Base-by-base conservation (phyloP, 2,888 invertebrate species). In the Callyntrura guangdongensis region DNA sequence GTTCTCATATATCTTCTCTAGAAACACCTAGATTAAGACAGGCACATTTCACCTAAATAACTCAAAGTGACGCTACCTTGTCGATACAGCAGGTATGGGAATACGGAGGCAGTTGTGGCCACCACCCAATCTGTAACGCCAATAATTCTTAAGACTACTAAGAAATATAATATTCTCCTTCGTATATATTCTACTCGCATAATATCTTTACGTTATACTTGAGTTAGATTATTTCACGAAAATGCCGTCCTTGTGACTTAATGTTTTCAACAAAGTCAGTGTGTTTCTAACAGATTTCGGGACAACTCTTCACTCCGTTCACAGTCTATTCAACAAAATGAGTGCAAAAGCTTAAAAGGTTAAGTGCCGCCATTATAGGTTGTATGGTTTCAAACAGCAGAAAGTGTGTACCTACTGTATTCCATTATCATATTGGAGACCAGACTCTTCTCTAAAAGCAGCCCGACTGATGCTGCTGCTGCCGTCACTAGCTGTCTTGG, bases 11-110 rank as follows among this genome's bases (percentile, higher is more conserved):
- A 69, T 84, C 84, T 84, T 84, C 45, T 25, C 9, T 53, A 69
- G 53, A 8, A 72, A 67, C 49, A 45, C 84, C 67, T 69, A 74
- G 84, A 84, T 84, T 84, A 69, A 72, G 84, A 84, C 84, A 84
- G 49, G 69, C 69, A 72, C 69, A 72, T 84, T 69, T 69, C 84
- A 49, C 84, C 69, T 84, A 84, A 84, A 84, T 84, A 84, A 84
- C 84, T 84, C 84, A 84, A 84, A 3, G 1, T 84, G 84, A 84
- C 84, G 49, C 56, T 84, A 47, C 53, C 25, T 45, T 36, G 11
- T 77, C 77, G 27, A 36, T 36, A 36, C 36, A 6, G 36, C 36
- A 36, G 36, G 36, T 36, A 36, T 36, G 36, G 36, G 36, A 36
- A 36, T n/a, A 56, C n/a, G 6, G 36, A 36, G 36, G 36, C 36